Conservation (phyloP, 2,888 invertebrate genomes). For the Xylocampa areola region DNA sequence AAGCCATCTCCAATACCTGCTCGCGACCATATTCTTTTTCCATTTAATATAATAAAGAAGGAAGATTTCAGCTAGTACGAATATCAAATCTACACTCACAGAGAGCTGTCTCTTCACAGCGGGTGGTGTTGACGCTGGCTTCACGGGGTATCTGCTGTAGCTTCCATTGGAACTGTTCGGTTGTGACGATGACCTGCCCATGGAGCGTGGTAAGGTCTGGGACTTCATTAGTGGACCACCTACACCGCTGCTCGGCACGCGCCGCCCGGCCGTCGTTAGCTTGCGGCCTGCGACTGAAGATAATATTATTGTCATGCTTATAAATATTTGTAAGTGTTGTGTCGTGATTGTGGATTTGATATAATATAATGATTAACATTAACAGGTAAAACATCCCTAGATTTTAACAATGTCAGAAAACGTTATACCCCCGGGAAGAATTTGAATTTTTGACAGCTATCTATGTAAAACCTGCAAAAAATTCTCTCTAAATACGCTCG, state of each 20-base stretch:
- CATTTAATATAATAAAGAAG: no score
- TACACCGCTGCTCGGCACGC: conserved; percentile 89
- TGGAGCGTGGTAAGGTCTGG: conserved; percentile 95
- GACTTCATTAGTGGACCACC: conserved; percentile 93
- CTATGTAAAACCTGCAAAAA: no score
- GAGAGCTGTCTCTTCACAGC: conserved; percentile 96
- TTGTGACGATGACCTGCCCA: conserved; percentile 91
- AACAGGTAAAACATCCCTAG: no score
- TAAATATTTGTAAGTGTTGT: no score
- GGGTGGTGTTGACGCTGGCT: conserved; percentile 95
- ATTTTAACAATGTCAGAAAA: no score
- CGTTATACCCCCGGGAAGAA: no score
- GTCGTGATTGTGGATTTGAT: no score
- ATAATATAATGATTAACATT: no score
- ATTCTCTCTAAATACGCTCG: no score
- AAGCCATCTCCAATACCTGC: no score
- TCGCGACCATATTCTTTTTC: no score
- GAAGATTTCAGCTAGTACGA: not conserved
- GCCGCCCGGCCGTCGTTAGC: conserved; percentile 93
- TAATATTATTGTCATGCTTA: conserved; percentile 8
- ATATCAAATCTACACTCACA: conserved; percentile 75
- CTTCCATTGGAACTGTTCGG: conserved; percentile 87
- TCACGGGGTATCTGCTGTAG: conserved; percentile 85
- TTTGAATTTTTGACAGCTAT: no score
- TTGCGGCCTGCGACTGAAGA: conserved; percentile 94